phyloP scores from a whole-genome alignment of 2,888 invertebrate species.

The Amorpha juglandis region DNA sequence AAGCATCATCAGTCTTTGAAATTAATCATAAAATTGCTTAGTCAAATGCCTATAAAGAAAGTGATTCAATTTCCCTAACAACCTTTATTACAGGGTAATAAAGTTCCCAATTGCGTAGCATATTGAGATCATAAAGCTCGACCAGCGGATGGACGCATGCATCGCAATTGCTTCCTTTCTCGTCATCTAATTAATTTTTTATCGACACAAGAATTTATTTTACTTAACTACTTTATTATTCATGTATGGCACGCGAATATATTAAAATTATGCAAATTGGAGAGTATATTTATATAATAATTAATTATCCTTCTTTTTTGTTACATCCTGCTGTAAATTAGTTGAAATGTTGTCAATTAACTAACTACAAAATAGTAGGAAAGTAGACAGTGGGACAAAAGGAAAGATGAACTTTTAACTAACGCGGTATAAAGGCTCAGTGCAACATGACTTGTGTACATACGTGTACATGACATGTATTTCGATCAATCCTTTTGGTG shows the following conservation, averaged over 20 bases:
- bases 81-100: slow-evolving; percentile 40
- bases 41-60: slow-evolving; percentile 33
- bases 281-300: no score
- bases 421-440: no score
- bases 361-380: no score
- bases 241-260: background rate
- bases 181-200: slow-evolving; percentile 33
- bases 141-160: slow-evolving; percentile 58
- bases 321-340: no score
- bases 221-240: slow-evolving; percentile 27
- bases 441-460: no score
- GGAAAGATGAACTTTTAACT: no score
- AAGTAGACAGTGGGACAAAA: no score
- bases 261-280: no score
- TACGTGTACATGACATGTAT: no score
- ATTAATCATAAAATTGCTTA: slow-evolving; percentile 12
- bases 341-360: no score
- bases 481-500: no score
- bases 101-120: slow-evolving; percentile 40
- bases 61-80: slow-evolving; percentile 29
- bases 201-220: slow-evolving; percentile 12
- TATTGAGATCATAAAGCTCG: slow-evolving; percentile 40
- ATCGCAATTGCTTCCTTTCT: slow-evolving; percentile 63
- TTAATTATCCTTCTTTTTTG: no score
- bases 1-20: background rate